Base-by-base conservation (phyloP, 2,888 invertebrate genomes). In the Stenichneumon culpator region DNA sequence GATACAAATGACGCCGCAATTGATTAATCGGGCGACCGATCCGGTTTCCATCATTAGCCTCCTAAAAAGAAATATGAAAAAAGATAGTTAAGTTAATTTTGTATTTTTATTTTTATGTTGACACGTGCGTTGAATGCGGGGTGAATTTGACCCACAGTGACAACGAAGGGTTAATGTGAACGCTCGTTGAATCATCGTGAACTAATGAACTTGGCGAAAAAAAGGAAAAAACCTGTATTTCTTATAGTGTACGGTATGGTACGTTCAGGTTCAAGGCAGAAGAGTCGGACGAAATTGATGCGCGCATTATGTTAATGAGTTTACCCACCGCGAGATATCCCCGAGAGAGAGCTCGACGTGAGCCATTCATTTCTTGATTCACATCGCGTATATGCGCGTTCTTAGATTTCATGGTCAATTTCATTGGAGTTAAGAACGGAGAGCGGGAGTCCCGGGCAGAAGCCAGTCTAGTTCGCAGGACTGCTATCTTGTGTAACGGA, bases 361-460 rank as follows among this genome's bases (percentile, higher is more conserved):
- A 63, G 32, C 63, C 63, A 63, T 78, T 78, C 78, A 54, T 78
- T 78, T 67, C 78, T 78, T 52, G 36, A 39, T 65, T 54, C 65
- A 54, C 68, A 63, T 32, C 28, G 78, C 50, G 67, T 78, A 54
- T 65, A 78, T 78, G 54, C 68, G 67, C 47, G 60, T 28, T 78
- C 47, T 67, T 54, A 68, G 50, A 68, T 78, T 68, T 78, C 78
- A 78, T 28, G 78, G 78, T 78, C 78, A 78, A 78, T 78, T 78
- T 57, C 63, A 63, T 32, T 63, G 28, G 63, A 32, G 32, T 63
- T 28, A 32, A 28, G 63, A 63, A 28, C 28, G 19, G 11, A 6
- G 16, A 28, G 60, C 19, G 63, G 28, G 28, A 32, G 63, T 28
- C 16, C 14, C 63, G 63, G 14, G 16, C 32, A 63, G 63, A 32